Evolutionary conservation across 2,797 vertebrate species (phyloP).

Genomic region (Gallinago solitaria): DNA sequence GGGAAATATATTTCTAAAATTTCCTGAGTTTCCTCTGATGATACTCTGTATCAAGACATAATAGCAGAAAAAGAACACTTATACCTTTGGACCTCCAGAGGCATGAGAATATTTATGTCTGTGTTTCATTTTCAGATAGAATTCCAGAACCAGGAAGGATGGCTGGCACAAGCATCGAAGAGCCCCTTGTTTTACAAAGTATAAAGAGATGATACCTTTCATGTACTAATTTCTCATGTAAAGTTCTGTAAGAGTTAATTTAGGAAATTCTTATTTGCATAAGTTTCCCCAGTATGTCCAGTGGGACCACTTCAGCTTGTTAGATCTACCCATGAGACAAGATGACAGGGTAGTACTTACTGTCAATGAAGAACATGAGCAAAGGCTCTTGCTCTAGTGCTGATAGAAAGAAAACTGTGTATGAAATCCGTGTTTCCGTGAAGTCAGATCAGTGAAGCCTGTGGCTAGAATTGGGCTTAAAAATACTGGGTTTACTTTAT

Average conservation of each 20-base stretch:
- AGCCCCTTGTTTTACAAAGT: conserved; percentile 20
- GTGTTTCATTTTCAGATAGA: conserved; percentile 65
- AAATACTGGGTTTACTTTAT: background rate
- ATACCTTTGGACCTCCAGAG: background rate
- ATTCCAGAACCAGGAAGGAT: conserved; percentile 25
- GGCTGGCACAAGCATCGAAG: background rate
- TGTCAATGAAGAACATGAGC: background rate
- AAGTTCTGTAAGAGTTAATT: background rate
- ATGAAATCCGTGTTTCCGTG: background rate
- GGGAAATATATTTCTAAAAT: background rate
- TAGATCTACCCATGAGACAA: background rate
- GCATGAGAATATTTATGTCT: background rate
- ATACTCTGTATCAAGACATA: background rate
- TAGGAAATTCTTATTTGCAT: background rate
- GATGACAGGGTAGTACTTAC: background rate
- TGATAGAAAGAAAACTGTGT: background rate
- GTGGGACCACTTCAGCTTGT: background rate
- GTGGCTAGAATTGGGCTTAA: background rate
- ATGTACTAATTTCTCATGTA: background rate
- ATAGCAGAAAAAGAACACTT: background rate
- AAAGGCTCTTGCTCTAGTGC: background rate
- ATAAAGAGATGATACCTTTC: conserved; percentile 57
- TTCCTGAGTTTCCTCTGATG: background rate
- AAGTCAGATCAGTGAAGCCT: background rate
- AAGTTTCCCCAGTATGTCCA: background rate